Conservation (phyloP, 2,797 vertebrate species). For the Diceros bicornis region DNA sequence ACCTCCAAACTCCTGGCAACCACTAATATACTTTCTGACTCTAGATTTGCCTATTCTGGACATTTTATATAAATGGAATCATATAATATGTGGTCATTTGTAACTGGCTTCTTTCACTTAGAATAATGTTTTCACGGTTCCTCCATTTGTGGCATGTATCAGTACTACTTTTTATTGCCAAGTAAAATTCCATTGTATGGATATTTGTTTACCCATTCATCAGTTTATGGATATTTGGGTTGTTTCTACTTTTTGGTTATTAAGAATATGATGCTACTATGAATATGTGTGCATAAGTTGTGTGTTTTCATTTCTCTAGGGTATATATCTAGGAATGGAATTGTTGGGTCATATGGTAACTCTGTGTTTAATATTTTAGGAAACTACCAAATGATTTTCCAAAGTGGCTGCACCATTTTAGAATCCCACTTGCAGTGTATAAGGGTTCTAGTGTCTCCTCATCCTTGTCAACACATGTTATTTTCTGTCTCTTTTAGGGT, state of each 20-base stretch:
- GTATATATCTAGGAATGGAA: neutral
- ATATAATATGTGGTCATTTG: neutral
- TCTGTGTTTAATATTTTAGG: neutral
- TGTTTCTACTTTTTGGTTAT: neutral
- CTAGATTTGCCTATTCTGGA: neutral
- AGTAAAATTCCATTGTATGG: neutral
- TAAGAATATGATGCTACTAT: neutral
- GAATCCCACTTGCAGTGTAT: neutral
- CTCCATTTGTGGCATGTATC: neutral
- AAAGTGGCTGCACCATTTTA: neutral
- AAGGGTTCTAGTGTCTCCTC: neutral
- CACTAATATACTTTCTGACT: neutral
- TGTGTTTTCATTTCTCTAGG: neutral
- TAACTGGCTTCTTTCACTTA: neutral
- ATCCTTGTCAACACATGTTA: neutral
- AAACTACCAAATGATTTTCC: neutral
- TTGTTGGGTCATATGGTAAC: neutral
- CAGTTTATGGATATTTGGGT: neutral
- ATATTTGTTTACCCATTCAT: neutral
- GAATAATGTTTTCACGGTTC: neutral
- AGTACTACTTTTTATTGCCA: neutral
- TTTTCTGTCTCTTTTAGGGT: neutral
- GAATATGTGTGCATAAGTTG: neutral
- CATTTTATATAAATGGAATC: neutral
- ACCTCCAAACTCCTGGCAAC: neutral